A percentile compares a stretch with the other conserved stretches of the same genome.
Conservation (phyloP, 2,888 invertebrate species). For the Ganaspis brasiliensis region DNA sequence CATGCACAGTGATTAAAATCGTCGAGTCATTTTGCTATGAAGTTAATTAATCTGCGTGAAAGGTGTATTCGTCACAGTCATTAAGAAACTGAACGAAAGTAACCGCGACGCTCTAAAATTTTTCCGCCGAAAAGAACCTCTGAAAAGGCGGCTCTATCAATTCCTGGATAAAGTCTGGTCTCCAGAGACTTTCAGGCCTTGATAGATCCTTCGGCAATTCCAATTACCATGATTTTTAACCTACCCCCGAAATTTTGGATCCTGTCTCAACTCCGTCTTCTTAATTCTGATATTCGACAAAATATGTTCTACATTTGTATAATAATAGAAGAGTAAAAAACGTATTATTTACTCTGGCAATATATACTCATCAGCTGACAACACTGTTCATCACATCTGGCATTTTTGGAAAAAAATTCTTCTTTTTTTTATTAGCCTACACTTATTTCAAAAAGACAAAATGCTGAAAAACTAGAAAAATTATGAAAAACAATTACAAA, state of each 20-base stretch:
- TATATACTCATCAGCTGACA: too few species aligned
- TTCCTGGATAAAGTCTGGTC: not conserved
- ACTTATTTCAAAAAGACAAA: not conserved
- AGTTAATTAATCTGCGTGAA: not conserved
- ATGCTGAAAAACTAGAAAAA: conserved; percentile 14
- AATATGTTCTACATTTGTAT: too few species aligned
- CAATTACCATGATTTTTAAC: conserved; percentile 1
- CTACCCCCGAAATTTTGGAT: conserved; percentile 18
- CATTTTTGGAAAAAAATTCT: not conserved
- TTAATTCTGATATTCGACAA: not conserved
- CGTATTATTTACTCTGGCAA: too few species aligned
- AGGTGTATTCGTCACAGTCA: conserved; percentile 8
- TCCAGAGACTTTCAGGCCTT: not conserved
- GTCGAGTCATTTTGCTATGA: conserved; percentile 6
- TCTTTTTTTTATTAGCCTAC: conserved; percentile 1
- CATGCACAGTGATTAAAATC: not conserved
- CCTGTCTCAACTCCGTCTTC: not conserved
- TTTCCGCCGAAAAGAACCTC: not conserved
- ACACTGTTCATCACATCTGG: not conserved
- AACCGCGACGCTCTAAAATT: conserved; percentile 1
- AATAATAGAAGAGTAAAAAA: too few species aligned
- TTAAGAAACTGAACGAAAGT: not conserved
- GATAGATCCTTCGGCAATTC: conserved; percentile 8
- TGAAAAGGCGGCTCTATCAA: not conserved
- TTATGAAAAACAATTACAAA: not conserved